A percentile compares a stretch with the other conserved stretches of the same genome.
These are phyloP conservation scores for Nymphalis io DNA, from an alignment of 1,140 invertebrate genomes.

Conservation along the genomic window DNA sequence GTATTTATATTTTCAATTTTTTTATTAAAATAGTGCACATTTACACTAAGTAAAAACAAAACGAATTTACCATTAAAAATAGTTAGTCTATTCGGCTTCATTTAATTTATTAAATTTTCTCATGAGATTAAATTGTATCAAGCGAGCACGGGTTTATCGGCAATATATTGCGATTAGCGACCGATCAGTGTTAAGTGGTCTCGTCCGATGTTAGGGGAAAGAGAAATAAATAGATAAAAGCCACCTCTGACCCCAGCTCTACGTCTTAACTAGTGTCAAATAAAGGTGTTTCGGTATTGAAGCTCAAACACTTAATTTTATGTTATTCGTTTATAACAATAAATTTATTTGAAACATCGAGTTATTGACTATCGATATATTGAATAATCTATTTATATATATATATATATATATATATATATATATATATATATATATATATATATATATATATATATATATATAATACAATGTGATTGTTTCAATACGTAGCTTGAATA, in stretches of 20 bases:
- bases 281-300: constrained; percentile 32
- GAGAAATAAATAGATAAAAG: constrained; percentile 54
- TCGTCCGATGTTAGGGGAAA: constrained; percentile 44
- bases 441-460: too few relatives aligned
- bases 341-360: background rate
- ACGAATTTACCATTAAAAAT: too few relatives aligned
- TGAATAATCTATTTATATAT: too few relatives aligned
- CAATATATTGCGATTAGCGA: constrained; percentile 72
- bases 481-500: too few relatives aligned
- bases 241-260: constrained; percentile 49
- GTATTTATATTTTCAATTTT: too few relatives aligned
- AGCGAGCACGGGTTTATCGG: constrained; percentile 64
- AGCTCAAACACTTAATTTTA: constrained; percentile 16
- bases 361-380: too few relatives aligned
- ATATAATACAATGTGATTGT: too few relatives aligned
- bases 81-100: background rate
- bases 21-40: too few relatives aligned
- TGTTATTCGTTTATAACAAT: constrained; percentile 5
- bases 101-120: constrained; percentile 11
- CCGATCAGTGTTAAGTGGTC: constrained; percentile 70
- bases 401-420: too few relatives aligned
- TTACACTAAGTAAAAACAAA: too few relatives aligned
- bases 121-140: constrained; percentile 27
- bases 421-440: too few relatives aligned
- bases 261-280: constrained; percentile 74